Base-by-base conservation (phyloP, 2,797 vertebrate genomes). In the Eptatretus atami region DNA sequence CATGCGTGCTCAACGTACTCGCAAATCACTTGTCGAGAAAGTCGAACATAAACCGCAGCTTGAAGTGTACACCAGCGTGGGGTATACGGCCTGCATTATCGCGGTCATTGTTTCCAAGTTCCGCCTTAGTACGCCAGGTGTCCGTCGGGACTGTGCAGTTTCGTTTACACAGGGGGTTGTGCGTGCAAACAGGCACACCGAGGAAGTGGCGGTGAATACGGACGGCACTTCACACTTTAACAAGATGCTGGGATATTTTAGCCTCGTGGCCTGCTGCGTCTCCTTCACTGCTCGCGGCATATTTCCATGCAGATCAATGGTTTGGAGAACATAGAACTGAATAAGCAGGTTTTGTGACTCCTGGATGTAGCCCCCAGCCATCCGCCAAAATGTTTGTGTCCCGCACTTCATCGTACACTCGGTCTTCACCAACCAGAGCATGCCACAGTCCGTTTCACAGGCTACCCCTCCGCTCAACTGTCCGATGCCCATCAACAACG, bases 271-370 rank as follows among this genome's bases (percentile, higher is more conserved):
- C 80, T 98, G 6, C 75, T 98, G 69, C 80, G 90, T 15, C 79
- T 98, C 66, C 90, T 71, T 98, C 92, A 11, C 76, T 98, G 63
- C 73, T 98, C n/a, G n/a, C 10, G 90, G 92, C 1, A 88, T 98
- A 98, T 70, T 98, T 95, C 75, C 88, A 98, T 75, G 92, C 90
- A n/a, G 53, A 95, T 98, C 73, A 98, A 95, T 71, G 92, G 96
- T 63, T 76, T 98, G 67, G 92, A 98, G 77, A 98, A 98, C 73
- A 98, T 98, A 0, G 88, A 98, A 65, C 83, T 98, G 66, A 98
- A 98, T 73, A 98, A 98, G 74, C 96, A 98, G 87, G 92, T n/a
- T 95, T 72, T 65, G 53, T n/a, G n/a, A 12, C 31, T 44, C 3
- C 31, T 44, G 4, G 6, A 3, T 44, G 31, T 44, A 44, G 4